phyloP scores from a whole-genome alignment of 2,888 invertebrate species.

The Drosophila subquinaria region DNA sequence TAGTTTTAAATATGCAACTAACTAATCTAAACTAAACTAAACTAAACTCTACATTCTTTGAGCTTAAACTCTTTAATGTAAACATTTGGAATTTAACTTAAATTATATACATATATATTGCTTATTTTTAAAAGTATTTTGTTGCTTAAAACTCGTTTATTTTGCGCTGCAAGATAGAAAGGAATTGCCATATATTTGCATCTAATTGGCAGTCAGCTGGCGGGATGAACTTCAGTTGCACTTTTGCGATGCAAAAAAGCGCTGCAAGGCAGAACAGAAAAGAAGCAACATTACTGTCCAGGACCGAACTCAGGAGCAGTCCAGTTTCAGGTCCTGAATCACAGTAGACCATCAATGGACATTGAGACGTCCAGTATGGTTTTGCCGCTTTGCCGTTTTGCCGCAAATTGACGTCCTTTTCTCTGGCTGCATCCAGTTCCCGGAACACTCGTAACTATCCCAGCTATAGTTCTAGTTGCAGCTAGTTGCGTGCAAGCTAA shows the following conservation, averaged over 20 bases:
- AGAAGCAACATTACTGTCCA: slow-evolving; percentile 28
- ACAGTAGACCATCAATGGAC: slow-evolving; percentile 54
- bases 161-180: slow-evolving; percentile 22
- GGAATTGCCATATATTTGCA: slow-evolving; percentile 72
- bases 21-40: background rate
- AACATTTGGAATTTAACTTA: slow-evolving; percentile 5
- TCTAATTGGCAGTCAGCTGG: slow-evolving; percentile 74
- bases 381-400: slow-evolving; percentile 66
- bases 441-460: background rate
- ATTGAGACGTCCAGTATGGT: slow-evolving; percentile 56
- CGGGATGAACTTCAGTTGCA: slow-evolving; percentile 41
- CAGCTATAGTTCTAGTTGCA: slow-evolving; percentile 29
- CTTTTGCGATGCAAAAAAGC: slow-evolving; percentile 53
- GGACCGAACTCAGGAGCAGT: slow-evolving; percentile 5
- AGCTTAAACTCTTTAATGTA: slow-evolving; percentile 5
- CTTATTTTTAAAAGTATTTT: slow-evolving; percentile 25
- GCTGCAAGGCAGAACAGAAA: slow-evolving; percentile 36
- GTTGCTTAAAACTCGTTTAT: slow-evolving; percentile 11
- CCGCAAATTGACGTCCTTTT: slow-evolving; percentile 43
- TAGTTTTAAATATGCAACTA: too few species aligned
- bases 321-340: slow-evolving; percentile 1
- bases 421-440: background rate
- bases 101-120: slow-evolving; percentile 32
- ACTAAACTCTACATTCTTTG: background rate
- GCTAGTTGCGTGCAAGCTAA: slow-evolving; percentile 63